phyloP scores from a whole-genome alignment of 2,113 vertebrate genomes.

The Nothoprocta perdicaria region DNA sequence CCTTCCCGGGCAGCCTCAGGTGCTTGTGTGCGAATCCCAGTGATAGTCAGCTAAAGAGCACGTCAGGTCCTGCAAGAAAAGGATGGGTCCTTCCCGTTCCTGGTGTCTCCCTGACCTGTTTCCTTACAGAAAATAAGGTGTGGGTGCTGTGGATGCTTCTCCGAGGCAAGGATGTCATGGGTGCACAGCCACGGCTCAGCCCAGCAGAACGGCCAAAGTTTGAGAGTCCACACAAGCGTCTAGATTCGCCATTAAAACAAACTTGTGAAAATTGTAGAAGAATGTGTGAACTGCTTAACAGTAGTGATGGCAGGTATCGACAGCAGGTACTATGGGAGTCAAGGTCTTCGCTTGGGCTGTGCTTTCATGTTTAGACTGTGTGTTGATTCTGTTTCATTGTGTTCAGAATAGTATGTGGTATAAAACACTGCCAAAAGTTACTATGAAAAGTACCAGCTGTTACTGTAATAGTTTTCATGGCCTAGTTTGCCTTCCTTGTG shows the following conservation, averaged over 20 bases:
- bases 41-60: background rate
- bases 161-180: background rate
- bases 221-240: background rate
- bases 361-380: background rate
- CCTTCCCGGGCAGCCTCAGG: background rate
- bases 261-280: background rate
- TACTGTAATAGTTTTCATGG: background rate
- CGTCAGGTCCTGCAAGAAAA: background rate
- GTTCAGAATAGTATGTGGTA: background rate
- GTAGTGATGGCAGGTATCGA: background rate
- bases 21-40: background rate
- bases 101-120: background rate
- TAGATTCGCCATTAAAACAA: background rate
- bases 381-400: background rate
- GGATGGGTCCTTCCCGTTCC: fast-evolving
- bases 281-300: background rate
- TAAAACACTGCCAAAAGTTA: background rate
- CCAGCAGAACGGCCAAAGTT: background rate
- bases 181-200: fast-evolving
- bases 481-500: background rate
- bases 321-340: background rate
- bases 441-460: background rate
- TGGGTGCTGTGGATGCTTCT: background rate
- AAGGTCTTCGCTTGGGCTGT: background rate
- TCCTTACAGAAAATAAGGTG: background rate